These are phyloP conservation scores for Scalopus aquaticus DNA, from an alignment of 2,113 vertebrate species.

Conservation along the genomic window DNA sequence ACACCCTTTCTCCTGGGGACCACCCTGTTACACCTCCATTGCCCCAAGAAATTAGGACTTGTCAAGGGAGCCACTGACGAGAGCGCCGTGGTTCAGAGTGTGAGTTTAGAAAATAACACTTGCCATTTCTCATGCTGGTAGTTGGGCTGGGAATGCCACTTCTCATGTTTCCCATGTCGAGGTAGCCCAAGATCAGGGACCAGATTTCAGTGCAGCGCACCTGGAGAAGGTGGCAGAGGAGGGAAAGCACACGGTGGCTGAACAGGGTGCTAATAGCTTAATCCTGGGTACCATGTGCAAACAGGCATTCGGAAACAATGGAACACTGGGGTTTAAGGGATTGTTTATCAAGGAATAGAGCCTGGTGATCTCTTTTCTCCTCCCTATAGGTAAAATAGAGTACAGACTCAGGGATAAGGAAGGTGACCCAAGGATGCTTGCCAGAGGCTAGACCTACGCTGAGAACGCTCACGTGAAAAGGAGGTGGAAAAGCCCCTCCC, in stretches of 20 bases:
- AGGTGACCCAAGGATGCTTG: no score
- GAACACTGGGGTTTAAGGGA: neutral
- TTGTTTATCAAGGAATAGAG: neutral
- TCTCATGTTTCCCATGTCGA: neutral
- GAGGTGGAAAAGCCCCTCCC: no score
- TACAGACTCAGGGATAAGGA: no score
- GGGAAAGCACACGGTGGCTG: fast-evolving
- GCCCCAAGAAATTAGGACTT: neutral
- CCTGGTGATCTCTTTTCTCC: neutral
- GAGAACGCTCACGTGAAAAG: no score
- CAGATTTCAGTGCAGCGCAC: neutral
- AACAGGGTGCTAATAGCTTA: neutral
- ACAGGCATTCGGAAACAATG: neutral
- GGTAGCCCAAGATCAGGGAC: neutral
- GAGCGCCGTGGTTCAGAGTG: neutral
- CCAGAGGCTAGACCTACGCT: no score
- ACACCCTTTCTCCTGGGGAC: no score
- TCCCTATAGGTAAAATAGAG: no score
- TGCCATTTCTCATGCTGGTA: neutral
- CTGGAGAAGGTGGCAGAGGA: neutral
- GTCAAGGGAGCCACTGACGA: neutral
- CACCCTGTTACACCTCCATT: no score
- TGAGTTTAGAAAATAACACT: neutral
- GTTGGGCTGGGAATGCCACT: neutral
- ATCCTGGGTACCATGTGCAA: fast-evolving